These are phyloP conservation scores for Watsonalla binaria DNA, from an alignment of 2,888 invertebrate species.

Conservation along the genomic window DNA sequence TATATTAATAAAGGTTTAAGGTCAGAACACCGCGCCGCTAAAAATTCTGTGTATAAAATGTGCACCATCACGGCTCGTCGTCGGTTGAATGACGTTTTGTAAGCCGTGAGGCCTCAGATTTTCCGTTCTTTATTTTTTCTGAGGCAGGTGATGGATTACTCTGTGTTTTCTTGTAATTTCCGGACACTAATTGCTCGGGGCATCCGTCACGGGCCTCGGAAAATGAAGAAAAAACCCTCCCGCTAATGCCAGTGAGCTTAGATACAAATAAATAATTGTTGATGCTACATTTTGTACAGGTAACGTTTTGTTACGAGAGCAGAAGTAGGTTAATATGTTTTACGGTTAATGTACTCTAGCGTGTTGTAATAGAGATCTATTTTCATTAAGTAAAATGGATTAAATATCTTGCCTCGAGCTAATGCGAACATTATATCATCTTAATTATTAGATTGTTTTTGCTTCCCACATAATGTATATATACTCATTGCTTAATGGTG, in stretches of 20 bases:
- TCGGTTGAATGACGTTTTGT: conserved; percentile 51
- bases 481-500: no score
- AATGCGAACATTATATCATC: no score
- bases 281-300: conserved; percentile 14
- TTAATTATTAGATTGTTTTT: no score
- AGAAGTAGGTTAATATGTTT: not conserved
- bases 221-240: conserved; percentile 52
- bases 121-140: conserved; percentile 66
- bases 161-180: conserved; percentile 75
- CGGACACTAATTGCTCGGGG: conserved; percentile 72
- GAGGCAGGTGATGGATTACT: conserved; percentile 71
- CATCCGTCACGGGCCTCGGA: conserved; percentile 63
- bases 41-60: conserved; percentile 22
- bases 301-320: conserved; percentile 8
- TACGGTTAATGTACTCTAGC: not conserved
- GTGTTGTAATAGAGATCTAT: not conserved
- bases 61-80: conserved; percentile 40
- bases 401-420: no score
- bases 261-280: conserved; percentile 43
- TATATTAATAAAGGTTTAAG: not conserved
- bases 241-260: conserved; percentile 34
- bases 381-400: not conserved
- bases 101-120: conserved; percentile 57
- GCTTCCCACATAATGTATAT: no score
- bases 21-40: conserved; percentile 11